phyloP scores from a whole-genome alignment of 2,888 invertebrate species.

The Omphaloscelis lunosa region DNA sequence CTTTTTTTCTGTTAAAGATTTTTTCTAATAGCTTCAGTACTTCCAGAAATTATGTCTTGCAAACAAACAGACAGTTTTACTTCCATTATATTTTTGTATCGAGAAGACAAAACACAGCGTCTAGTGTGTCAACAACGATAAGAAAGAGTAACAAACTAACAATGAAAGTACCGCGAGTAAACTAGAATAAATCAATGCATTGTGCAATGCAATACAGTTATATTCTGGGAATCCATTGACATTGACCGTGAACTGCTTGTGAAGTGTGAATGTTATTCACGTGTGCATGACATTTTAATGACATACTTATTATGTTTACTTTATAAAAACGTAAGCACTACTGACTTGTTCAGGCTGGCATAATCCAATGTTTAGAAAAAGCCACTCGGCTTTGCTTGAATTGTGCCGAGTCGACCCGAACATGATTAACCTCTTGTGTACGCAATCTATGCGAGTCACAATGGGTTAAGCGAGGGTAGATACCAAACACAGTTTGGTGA shows the following conservation, averaged over 20 bases:
- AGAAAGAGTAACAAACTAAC: too few relatives aligned
- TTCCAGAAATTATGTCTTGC: not conserved
- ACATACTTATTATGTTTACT: not conserved
- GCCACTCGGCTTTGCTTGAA: too few relatives aligned
- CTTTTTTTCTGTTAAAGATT: not conserved
- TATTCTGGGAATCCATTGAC: conserved; percentile 10
- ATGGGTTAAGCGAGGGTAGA: too few relatives aligned
- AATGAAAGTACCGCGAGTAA: not conserved
- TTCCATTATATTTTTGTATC: not conserved
- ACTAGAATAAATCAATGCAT: not conserved
- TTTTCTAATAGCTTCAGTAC: too few relatives aligned
- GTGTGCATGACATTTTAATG: not conserved
- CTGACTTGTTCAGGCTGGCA: not conserved
- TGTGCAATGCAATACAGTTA: not conserved
- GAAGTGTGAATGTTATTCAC: not conserved
- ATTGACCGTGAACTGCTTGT: conserved; percentile 10
- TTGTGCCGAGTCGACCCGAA: too few relatives aligned
- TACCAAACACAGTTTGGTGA: too few relatives aligned
- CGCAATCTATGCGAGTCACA: too few relatives aligned
- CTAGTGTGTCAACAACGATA: not conserved
- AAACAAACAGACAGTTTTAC: not conserved
- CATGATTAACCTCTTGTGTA: too few relatives aligned
- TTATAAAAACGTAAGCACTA: not conserved
- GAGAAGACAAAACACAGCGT: not conserved
- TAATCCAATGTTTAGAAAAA: too few relatives aligned